Evolutionary conservation across 2,888 invertebrate species (phyloP).

Genomic region (Druceiella hillmani): DNA sequence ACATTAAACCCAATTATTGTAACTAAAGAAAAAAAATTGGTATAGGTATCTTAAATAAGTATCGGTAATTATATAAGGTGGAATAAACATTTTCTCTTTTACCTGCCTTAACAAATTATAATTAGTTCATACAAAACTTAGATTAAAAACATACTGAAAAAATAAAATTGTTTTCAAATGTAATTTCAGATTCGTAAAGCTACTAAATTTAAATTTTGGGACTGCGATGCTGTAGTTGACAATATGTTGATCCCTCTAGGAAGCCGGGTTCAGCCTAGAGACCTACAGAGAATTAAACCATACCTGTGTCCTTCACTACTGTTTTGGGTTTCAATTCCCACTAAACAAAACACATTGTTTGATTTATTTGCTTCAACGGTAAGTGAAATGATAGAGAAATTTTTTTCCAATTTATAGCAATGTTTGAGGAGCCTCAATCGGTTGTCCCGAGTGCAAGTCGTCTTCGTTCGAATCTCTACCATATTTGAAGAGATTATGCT

Average conservation of each 20-base stretch:
- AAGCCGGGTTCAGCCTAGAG: slow-evolving; percentile 29
- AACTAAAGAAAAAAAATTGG: no score
- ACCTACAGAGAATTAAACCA: slow-evolving; percentile 32
- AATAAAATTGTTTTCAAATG: background rate
- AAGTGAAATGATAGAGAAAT: slow-evolving; percentile 24
- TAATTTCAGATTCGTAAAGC: slow-evolving; percentile 37
- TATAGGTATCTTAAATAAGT: no score
- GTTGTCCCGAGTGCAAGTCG: no score
- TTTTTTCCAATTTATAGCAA: slow-evolving; percentile 2
- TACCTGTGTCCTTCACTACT: slow-evolving; percentile 42
- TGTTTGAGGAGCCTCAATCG: no score
- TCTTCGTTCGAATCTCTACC: no score
- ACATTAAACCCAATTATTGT: no score
- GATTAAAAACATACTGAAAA: background rate
- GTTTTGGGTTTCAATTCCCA: slow-evolving; percentile 44
- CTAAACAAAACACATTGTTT: slow-evolving; percentile 41
- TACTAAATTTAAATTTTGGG: slow-evolving; percentile 38
- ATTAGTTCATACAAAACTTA: background rate
- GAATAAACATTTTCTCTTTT: no score
- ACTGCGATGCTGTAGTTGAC: slow-evolving; percentile 38
- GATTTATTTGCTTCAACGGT: slow-evolving; percentile 45
- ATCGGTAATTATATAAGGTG: no score
- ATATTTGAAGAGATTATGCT: no score
- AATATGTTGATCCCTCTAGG: slow-evolving; percentile 34
- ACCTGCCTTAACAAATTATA: no score